Conservation (phyloP, 2,797 vertebrate genomes). For the Uromys caudimaculatus region DNA sequence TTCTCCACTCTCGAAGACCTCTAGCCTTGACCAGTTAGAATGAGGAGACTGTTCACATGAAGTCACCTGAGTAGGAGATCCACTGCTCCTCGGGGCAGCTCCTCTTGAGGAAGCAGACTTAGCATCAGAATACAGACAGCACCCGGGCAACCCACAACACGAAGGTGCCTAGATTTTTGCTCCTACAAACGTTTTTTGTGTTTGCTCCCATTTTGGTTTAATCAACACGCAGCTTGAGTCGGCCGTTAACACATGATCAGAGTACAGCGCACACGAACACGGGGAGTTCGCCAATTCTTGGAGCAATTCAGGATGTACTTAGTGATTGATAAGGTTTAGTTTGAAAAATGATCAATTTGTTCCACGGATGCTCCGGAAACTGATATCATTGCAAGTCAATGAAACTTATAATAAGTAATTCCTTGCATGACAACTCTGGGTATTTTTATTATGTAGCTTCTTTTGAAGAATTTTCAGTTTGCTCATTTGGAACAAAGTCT, state of each 20-base stretch:
- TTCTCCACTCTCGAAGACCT: neutral
- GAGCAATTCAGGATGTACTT: conserved; percentile 33
- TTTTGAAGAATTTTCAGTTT: conserved; percentile 69
- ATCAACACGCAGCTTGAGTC: neutral
- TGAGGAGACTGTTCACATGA: no score
- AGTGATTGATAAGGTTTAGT: conserved; percentile 39
- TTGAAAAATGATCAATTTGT: neutral
- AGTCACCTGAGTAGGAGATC: no score
- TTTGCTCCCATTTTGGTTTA: conserved; percentile 11
- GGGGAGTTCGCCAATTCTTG: conserved; percentile 4
- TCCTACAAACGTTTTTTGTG: neutral
- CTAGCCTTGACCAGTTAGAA: neutral
- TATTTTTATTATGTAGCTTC: conserved; percentile 32
- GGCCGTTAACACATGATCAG: neutral
- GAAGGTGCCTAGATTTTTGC: neutral
- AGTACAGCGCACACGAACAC: neutral
- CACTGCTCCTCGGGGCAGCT: neutral
- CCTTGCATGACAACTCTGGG: neutral
- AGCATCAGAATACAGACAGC: neutral
- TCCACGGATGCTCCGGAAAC: conserved; percentile 29
- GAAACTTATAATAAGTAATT: conserved; percentile 35
- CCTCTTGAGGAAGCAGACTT: neutral
- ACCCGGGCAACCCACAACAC: no score
- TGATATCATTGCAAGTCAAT: conserved; percentile 15
- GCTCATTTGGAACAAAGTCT: conserved; percentile 60